Evolutionary conservation across 1,140 invertebrate genomes (phyloP).

Genomic region (Drosophila oshimai): DNA sequence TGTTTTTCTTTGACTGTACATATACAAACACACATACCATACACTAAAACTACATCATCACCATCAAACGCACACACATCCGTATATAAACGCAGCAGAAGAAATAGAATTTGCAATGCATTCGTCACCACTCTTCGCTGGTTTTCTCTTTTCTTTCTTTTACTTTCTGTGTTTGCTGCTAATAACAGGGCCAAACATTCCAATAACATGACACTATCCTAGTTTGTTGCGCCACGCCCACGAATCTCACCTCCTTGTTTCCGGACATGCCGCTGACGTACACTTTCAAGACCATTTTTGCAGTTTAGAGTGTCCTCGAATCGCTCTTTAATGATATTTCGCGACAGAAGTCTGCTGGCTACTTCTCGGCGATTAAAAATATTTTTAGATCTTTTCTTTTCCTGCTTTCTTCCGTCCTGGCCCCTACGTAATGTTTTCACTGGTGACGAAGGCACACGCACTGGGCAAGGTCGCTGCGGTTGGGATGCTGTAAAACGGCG

Average conservation of each 20-base stretch:
- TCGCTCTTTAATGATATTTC: constrained; percentile 16
- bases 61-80: constrained; percentile 26
- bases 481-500: not conserved
- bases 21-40: constrained; percentile 40
- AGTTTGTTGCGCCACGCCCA: constrained; percentile 25
- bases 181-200: constrained; percentile 62
- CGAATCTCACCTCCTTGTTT: constrained; percentile 92
- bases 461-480: constrained; percentile 33
- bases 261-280: constrained; percentile 95
- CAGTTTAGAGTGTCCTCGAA: constrained; percentile 24
- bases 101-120: constrained; percentile 58
- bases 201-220: constrained; percentile 64
- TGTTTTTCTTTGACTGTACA: constrained; percentile 73
- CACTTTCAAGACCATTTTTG: constrained; percentile 93
- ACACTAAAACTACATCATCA: constrained; percentile 20
- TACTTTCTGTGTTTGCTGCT: constrained; percentile 31
- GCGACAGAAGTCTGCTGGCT: constrained; percentile 40
- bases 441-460: constrained; percentile 44
- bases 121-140: constrained; percentile 21
- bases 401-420: constrained; percentile 19
- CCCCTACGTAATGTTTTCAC: constrained; percentile 60
- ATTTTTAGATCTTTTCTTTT: constrained; percentile 71
- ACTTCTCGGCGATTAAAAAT: constrained; percentile 66
- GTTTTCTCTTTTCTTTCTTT: constrained; percentile 15
- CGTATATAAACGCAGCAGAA: constrained; percentile 17